Evolutionary conservation across 2,888 invertebrate species (phyloP), one percentile per base, ranked within the genome.

Genomic region (Cheilosia vernalis): DNA sequence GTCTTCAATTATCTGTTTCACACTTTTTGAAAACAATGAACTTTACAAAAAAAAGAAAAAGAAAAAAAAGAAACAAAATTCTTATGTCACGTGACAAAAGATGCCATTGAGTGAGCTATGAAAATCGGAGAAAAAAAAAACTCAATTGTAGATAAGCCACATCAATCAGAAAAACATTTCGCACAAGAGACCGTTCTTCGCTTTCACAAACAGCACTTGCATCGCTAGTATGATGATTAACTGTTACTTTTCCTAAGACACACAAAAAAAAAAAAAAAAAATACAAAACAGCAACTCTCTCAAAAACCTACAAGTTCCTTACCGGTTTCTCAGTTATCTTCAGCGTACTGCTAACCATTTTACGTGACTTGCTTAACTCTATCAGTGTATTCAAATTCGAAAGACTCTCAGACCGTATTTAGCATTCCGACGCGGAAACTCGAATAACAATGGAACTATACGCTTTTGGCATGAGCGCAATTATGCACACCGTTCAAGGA

Each of bases 261-360:
- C 4, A n/a, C 21, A 21, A 1, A n/a, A 19, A 44, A 9, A 17
- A 19, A 1, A 42, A 42, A 6, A n/a, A n/a, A n/a, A 44, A 19
- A 9, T 6, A 19, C 5, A 42, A 42, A 42, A 42, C n/a, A 83
- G 74, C 60, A 74, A 70, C 55, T 64, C 44, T 73, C 49, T 44
- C 51, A 49, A 61, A 53, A 51, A 63, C n/a, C 44, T 47, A 67
- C 47, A 56, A 40, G 7, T 10, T 33, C 51, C 89, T 88, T 88
- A 89, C 89, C 88, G 87, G 85, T 72, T 88, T 88, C 40, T 89
- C 88, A 64, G 89, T 87, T 87, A 89, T 89, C 80, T 89, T 88
- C 77, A 89, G 77, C 27, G 89, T 88, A 73, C 87, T 88, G 88
- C 89, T 89, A 70, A 89, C 89, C 90, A 90, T 90, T 74, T 83